Evolutionary conservation across 2,797 vertebrate species (phyloP).

Genomic region (Amphiprion clarkii): DNA sequence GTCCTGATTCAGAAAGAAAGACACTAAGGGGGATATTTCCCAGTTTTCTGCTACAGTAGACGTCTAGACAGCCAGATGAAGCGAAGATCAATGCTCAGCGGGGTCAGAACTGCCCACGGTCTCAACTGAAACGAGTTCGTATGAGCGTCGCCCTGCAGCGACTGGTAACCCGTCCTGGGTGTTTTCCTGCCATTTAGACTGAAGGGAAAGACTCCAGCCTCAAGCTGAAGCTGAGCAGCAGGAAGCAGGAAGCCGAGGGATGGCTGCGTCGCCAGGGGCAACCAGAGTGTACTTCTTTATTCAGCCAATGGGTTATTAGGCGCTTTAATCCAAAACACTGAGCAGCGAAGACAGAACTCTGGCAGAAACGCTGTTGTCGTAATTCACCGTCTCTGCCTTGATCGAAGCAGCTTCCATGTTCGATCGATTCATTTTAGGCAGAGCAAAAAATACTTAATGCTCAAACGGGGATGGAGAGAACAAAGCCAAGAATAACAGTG

Average conservation of each 20-base stretch:
- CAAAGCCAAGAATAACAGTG: too few species aligned
- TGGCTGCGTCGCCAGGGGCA: slow-evolving; percentile 41
- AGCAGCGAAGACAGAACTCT: slow-evolving; percentile 31
- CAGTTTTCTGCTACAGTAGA: slow-evolving; percentile 1
- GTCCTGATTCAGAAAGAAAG: too few species aligned
- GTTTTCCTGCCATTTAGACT: slow-evolving; percentile 42
- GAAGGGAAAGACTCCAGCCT: slow-evolving; percentile 27
- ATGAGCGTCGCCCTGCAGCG: slow-evolving; percentile 41
- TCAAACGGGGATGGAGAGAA: neutral
- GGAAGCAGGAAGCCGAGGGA: slow-evolving; percentile 39
- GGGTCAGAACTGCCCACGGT: slow-evolving; percentile 41
- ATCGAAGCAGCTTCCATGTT: too few species aligned
- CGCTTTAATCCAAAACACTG: slow-evolving; percentile 52
- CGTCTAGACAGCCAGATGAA: slow-evolving; percentile 11
- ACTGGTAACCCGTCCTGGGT: slow-evolving; percentile 50
- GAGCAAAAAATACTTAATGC: neutral
- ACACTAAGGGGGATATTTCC: neutral
- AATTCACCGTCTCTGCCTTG: slow-evolving; percentile 9
- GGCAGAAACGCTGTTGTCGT: slow-evolving; percentile 30
- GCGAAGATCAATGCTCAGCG: slow-evolving; percentile 38
- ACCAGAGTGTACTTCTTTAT: slow-evolving; percentile 42
- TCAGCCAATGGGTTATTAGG: slow-evolving; percentile 50
- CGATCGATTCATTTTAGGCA: neutral
- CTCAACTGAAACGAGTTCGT: slow-evolving; percentile 31
- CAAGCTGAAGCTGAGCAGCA: slow-evolving; percentile 29